Percentiles rank a stretch among this genome's conserved stretches.
These are phyloP conservation scores for Phanerotoma sp. DNA, from an alignment of 2,888 invertebrate species.

Conservation along the genomic window DNA sequence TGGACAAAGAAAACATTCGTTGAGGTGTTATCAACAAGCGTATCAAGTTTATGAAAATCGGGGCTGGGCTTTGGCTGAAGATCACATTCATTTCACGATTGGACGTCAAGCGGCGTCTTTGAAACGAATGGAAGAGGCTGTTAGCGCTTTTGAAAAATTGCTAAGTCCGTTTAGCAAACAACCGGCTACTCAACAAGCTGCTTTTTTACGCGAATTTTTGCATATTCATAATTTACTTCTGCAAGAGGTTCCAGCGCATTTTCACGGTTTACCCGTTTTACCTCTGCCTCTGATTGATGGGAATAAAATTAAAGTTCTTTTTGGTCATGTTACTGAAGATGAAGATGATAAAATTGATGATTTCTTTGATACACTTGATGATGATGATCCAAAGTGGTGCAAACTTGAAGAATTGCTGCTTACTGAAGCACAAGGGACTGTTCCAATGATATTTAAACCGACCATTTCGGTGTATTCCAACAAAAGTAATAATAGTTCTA, in stretches of 20 bases:
- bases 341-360: conserved; percentile 52
- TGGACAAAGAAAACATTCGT: conserved; percentile 87
- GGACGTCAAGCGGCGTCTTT: conserved; percentile 86
- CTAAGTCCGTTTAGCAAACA: conserved; percentile 72
- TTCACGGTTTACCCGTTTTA: conserved; percentile 63
- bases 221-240: conserved; percentile 68
- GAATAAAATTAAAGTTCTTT: conserved; percentile 70
- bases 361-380: conserved; percentile 51
- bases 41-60: conserved; percentile 78
- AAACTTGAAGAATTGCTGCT: conserved; percentile 78
- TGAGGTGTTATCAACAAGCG: conserved; percentile 90
- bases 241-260: conserved; percentile 47
- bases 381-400: conserved; percentile 65
- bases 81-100: conserved; percentile 94
- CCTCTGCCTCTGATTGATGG: conserved; percentile 75
- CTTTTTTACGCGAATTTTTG: conserved; percentile 86
- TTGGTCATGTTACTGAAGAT: conserved; percentile 65
- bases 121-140: conserved; percentile 70
- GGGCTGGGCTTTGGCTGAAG: conserved; percentile 90
- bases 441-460: conserved; percentile 78
- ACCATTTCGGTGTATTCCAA: conserved; percentile 72
- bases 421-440: conserved; percentile 67
- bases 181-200: conserved; percentile 71
- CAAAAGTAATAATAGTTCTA: conserved; percentile 64
- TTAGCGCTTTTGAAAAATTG: conserved; percentile 76